A percentile compares a stretch with the other conserved stretches of the same genome.
These are phyloP conservation scores for Ophthalmolycus amberensis DNA, from an alignment of 2,113 vertebrate species.

Conservation along the genomic window DNA sequence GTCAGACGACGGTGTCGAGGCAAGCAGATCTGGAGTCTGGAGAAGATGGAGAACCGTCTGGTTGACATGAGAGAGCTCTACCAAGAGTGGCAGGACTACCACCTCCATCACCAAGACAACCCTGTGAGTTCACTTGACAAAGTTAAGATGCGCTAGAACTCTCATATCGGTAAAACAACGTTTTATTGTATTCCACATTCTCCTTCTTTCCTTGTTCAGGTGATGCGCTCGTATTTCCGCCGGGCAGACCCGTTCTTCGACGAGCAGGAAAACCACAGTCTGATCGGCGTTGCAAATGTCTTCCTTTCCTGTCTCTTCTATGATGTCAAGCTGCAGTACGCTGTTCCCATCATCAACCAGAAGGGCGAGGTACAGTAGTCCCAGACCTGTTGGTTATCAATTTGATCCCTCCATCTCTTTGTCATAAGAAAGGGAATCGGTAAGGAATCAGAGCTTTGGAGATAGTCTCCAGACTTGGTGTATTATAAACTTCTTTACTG, in stretches of 20 bases:
- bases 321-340: slow-evolving; percentile 95
- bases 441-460: neutral
- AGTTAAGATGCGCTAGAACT: neutral
- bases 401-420: neutral
- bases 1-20: slow-evolving; percentile 94
- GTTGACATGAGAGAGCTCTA: slow-evolving; percentile 98
- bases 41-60: slow-evolving; percentile 96
- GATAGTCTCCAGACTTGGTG: neutral
- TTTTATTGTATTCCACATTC: neutral
- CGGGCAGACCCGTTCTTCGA: slow-evolving; percentile 96
- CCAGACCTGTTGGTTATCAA: neutral
- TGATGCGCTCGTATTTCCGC: slow-evolving; percentile 91
- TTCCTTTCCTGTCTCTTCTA: slow-evolving; percentile 96
- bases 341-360: slow-evolving; percentile 96
- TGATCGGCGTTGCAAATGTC: slow-evolving; percentile 97
- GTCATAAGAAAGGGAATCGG: neutral
- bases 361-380: slow-evolving; percentile 91
- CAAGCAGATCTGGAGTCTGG: slow-evolving; percentile 97
- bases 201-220: slow-evolving; percentile 73
- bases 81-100: slow-evolving; percentile 95
- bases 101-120: slow-evolving; percentile 90
- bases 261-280: slow-evolving; percentile 95
- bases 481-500: neutral
- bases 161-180: neutral
- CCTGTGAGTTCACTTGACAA: slow-evolving; percentile 80